Conservation (phyloP, 2,113 vertebrate genomes). For the Dendrocopos noguchii region DNA sequence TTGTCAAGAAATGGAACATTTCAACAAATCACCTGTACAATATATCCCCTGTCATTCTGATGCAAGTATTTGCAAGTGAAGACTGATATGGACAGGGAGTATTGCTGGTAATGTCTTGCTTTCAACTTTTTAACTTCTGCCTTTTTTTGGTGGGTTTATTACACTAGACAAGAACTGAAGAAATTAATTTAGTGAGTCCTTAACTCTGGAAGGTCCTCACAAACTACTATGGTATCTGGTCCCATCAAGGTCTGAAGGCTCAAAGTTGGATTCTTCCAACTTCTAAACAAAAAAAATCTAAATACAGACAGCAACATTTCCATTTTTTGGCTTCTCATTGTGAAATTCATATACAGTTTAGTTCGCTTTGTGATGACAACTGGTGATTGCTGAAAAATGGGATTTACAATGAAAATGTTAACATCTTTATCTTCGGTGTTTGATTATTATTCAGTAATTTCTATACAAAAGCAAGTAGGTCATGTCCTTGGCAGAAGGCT, state of each 20-base stretch:
- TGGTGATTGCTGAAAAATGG: slow-evolving; percentile 7
- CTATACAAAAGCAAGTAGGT: slow-evolving; percentile 22
- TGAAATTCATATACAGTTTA: not conserved
- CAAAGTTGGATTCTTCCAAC: not conserved
- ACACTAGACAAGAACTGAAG: not conserved
- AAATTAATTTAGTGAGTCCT: not conserved
- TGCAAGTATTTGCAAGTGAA: not conserved
- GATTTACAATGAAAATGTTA: slow-evolving; percentile 47
- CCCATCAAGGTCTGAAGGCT: not conserved
- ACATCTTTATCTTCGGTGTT: not conserved
- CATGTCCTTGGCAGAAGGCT: slow-evolving; percentile 21
- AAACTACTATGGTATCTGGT: not conserved
- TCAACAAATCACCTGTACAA: not conserved
- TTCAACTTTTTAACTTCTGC: not conserved
- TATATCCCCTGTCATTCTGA: not conserved
- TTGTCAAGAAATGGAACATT: not conserved
- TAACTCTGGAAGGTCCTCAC: not conserved
- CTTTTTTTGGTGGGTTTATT: not conserved
- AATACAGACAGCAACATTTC: not conserved
- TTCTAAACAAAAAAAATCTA: not conserved
- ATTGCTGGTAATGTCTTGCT: rapidly evolving
- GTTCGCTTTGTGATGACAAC: not conserved
- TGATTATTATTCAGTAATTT: slow-evolving; percentile 8
- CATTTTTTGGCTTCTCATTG: not conserved
- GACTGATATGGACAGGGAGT: not conserved